Percentiles rank a stretch among this genome's conserved stretches.
Conservation (phyloP, 1,140 invertebrate genomes). For the Apis laboriosa region DNA sequence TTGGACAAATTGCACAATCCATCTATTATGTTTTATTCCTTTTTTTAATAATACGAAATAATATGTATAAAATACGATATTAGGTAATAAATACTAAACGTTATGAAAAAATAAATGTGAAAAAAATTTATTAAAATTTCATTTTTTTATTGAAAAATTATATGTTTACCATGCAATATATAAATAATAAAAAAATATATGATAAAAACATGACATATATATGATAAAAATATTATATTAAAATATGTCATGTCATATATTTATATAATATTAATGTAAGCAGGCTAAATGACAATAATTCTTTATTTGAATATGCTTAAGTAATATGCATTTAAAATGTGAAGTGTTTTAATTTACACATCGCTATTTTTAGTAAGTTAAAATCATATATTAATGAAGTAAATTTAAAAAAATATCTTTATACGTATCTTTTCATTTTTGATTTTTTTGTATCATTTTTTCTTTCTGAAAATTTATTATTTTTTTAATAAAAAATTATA, state of each 20-base stretch:
- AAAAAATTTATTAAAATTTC: not conserved
- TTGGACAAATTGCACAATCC: not conserved
- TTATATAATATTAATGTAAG: conserved; percentile 1
- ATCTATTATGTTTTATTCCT: not conserved
- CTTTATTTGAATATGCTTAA: not conserved
- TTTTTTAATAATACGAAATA: not conserved
- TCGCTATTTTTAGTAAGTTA: no score
- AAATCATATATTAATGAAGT: no score
- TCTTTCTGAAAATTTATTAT: no score
- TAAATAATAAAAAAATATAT: not conserved
- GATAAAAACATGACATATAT: not conserved
- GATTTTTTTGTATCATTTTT: no score
- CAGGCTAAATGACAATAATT: conserved; percentile 24
- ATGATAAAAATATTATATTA: not conserved
- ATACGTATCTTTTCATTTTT: no score
- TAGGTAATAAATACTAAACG: not conserved
- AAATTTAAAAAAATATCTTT: no score
- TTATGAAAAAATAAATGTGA: not conserved
- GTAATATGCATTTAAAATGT: not conserved
- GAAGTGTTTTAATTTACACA: not conserved
- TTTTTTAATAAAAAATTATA: not conserved
- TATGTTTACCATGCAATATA: no score
- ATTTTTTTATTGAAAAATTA: not conserved
- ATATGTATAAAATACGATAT: not conserved
- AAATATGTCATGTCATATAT: conserved; percentile 15